These are phyloP conservation scores for Albula goreensis DNA, from an alignment of 2,113 vertebrate species.

Conservation along the genomic window DNA sequence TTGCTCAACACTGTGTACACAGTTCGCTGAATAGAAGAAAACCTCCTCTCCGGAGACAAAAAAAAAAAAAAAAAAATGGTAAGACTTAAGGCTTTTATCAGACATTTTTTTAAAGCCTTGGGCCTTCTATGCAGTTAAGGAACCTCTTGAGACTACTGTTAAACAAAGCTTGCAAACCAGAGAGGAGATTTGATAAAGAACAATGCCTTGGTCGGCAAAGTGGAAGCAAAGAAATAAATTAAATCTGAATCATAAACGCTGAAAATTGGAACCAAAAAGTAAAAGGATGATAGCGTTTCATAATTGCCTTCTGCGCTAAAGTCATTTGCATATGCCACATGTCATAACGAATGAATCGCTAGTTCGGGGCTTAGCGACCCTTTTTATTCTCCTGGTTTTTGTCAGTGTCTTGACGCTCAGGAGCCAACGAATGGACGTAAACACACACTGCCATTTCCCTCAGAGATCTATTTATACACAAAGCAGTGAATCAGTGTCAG, in stretches of 20 bases:
- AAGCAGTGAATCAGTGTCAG: slow-evolving; percentile 61
- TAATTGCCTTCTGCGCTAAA: slow-evolving; percentile 6
- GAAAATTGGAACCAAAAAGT: slow-evolving; percentile 22
- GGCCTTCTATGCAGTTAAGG: slow-evolving; percentile 22
- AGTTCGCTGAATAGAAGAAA: slow-evolving; percentile 36
- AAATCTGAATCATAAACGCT: slow-evolving; percentile 17
- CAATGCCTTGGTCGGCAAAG: slow-evolving; percentile 16
- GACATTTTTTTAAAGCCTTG: slow-evolving; percentile 26
- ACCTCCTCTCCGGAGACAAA: slow-evolving; percentile 28
- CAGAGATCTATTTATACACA: slow-evolving; percentile 55
- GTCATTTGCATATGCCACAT: slow-evolving; percentile 22
- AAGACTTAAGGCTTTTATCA: slow-evolving; percentile 36
- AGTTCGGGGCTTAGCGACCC: not conserved
- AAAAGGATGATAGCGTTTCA: slow-evolving; percentile 10
- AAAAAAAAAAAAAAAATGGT: slow-evolving; percentile 20
- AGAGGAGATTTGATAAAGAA: slow-evolving; percentile 23
- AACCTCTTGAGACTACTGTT: slow-evolving; percentile 17
- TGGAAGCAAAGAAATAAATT: not conserved
- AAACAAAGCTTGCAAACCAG: slow-evolving; percentile 18
- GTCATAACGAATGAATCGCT: not conserved
- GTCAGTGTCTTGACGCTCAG: slow-evolving; percentile 21
- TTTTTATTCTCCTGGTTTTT: slow-evolving; percentile 17
- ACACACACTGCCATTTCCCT: slow-evolving; percentile 53
- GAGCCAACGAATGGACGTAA: slow-evolving; percentile 56
- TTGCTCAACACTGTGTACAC: slow-evolving; percentile 40